Evolutionary conservation across 2,888 invertebrate genomes (phyloP), one percentile per base, ranked within the genome.

Genomic region (Eledona agricola): DNA sequence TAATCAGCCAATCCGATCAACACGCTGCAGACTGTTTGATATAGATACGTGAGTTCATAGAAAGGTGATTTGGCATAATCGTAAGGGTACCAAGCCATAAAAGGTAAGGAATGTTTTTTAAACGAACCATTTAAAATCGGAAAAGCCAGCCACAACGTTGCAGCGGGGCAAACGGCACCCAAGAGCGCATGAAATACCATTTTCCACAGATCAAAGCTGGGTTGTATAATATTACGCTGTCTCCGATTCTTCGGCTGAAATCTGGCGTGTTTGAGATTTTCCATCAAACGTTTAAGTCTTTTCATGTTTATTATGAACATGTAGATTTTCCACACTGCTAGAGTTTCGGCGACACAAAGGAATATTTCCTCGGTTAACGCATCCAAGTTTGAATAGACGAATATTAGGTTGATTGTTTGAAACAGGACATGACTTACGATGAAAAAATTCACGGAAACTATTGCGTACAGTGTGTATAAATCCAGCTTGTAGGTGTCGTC

Each of bases 61-160:
- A 35, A 20, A 1, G 50, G 55, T 15, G 26, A 19, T 1, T 5
- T 4, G 2, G 9, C 16, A 5, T 26, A 13, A 9, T 37, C 22
- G 20, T 29, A 55, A 3, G 55, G 55, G 23, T 51, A 55, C 45
- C 50, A 43, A 28, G 19, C 17, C 9, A 9, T 7, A 12, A 42
- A 42, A 1, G 42, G 42, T 11, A 42, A 26, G 2, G 7, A 7
- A 3, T 10, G n/a, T 3, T 28, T 5, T 1, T 12, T n/a, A 6
- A 38, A 4, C 3, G 15, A 15, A 1, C 9, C 5, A 7, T 42
- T 29, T 11, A 42, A 11, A 11, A 28, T 7, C 4, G 42, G 42
- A 42, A 12, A 42, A 11, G 9, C 7, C 2, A 4, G 3, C 16
- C 16, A 28, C 4, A 42, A 15, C 5, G 12, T 6, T 10, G 7